phyloP scores from a whole-genome alignment of 2,113 vertebrate genomes.

The Argyrosomus japonicus region DNA sequence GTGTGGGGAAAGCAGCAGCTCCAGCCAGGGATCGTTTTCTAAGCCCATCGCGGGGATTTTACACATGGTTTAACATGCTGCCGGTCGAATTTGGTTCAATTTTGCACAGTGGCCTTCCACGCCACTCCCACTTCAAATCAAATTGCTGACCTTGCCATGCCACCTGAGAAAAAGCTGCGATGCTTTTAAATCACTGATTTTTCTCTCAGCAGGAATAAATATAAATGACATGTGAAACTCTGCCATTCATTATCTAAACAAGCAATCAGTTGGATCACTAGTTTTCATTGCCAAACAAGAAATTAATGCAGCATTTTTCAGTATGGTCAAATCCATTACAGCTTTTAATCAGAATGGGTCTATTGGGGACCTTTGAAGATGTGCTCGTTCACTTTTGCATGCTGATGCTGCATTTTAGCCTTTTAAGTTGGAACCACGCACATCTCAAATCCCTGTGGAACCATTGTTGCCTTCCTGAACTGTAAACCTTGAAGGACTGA shows the following conservation, averaged over 20 bases:
- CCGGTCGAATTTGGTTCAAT: constrained; percentile 75
- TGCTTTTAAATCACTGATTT: constrained; percentile 27
- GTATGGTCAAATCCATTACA: constrained; percentile 28
- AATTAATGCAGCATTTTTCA: constrained; percentile 26
- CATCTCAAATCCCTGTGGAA: constrained; percentile 61
- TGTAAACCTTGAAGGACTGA: constrained; percentile 76
- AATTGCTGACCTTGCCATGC: constrained; percentile 62
- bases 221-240: background rate
- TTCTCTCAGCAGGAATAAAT: constrained; percentile 11
- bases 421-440: constrained; percentile 59
- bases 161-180: constrained; percentile 60
- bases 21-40: constrained; percentile 76
- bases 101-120: constrained; percentile 72
- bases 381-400: constrained; percentile 31
- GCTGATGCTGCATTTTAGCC: constrained; percentile 59
- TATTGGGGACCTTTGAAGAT: background rate
- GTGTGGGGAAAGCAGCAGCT: constrained; percentile 44
- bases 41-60: constrained; percentile 78
- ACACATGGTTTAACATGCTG: constrained; percentile 84
- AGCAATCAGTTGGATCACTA: constrained; percentile 19
- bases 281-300: constrained; percentile 43
- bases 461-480: constrained; percentile 66
- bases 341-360: constrained; percentile 35
- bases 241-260: constrained; percentile 42
- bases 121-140: constrained; percentile 75